These are phyloP conservation scores for Hemitrygon akajei DNA, from an alignment of 2,797 vertebrate genomes.

Conservation along the genomic window DNA sequence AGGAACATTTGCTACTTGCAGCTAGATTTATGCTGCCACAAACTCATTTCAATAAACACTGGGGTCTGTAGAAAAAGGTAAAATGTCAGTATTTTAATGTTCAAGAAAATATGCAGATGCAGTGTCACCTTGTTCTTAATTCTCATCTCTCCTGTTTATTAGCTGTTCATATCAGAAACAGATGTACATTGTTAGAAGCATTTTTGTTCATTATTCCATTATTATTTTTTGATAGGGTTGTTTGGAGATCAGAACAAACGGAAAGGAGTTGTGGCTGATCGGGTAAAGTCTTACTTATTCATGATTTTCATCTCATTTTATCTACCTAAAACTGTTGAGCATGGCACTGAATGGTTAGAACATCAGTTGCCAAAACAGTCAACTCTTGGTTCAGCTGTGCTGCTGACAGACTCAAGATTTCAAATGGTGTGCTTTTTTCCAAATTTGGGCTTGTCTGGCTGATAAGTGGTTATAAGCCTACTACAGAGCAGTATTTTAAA, in stretches of 20 bases:
- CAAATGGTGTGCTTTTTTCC: neutral
- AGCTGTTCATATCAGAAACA: neutral
- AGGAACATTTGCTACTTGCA: neutral
- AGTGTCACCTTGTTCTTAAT: neutral
- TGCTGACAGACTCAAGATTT: neutral
- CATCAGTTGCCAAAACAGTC: neutral
- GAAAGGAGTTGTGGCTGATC: conserved; percentile 79
- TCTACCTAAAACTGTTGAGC: neutral
- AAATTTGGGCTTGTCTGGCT: neutral
- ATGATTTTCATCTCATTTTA: neutral
- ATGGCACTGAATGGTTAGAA: neutral
- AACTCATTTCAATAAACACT: neutral
- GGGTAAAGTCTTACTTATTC: conserved; percentile 58
- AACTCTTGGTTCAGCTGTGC: neutral
- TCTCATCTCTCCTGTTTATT: neutral
- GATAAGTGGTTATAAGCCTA: neutral
- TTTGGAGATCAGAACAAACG: conserved; percentile 77
- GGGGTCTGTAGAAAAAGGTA: neutral
- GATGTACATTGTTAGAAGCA: neutral
- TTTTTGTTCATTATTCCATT: neutral
- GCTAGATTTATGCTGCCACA: neutral
- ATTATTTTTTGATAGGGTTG: conserved; percentile 60
- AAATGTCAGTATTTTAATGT: neutral
- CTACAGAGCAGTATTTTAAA: neutral
- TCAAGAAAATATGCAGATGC: no score